Conservation (phyloP, 2,113 vertebrate genomes). For the Podarcis muralis region DNA sequence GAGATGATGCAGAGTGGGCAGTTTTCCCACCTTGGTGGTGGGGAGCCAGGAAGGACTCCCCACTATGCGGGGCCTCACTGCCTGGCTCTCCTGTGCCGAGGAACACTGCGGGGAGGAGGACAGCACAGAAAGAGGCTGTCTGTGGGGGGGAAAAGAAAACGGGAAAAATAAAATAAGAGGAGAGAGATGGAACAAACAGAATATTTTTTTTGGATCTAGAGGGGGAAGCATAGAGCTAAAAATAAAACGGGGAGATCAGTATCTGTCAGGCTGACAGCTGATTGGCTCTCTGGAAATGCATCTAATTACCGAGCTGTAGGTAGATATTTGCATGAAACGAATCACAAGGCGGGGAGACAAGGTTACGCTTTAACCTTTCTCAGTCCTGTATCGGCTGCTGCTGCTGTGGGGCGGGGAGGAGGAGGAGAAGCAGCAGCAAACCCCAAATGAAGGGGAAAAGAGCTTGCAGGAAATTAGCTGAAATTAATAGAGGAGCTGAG, state of each 20-base stretch:
- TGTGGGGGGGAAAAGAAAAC: not conserved
- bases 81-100: constrained; percentile 51
- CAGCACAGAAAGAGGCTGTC: not conserved
- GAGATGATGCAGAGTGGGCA: not conserved
- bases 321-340: constrained; percentile 86
- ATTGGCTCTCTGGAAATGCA: constrained; percentile 91
- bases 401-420: not conserved
- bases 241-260: constrained; percentile 86
- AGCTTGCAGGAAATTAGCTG: constrained; percentile 74
- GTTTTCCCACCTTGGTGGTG: not conserved
- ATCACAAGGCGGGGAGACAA: constrained; percentile 78
- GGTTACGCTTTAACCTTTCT: constrained; percentile 82
- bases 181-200: constrained; percentile 82
- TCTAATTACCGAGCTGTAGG: constrained; percentile 92
- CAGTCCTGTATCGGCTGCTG: constrained; percentile 74
- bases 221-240: constrained; percentile 89
- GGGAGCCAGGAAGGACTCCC: not conserved
- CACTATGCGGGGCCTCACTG: not conserved
- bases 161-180: not conserved
- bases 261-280: constrained; percentile 85
- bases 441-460: constrained; percentile 64
- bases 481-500: constrained; percentile 70
- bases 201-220: constrained; percentile 87
- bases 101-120: constrained; percentile 54
- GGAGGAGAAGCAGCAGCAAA: no score